Evolutionary conservation across 2,113 vertebrate genomes (phyloP), one percentile per base, ranked within the genome.

Genomic region (Epinephelus lanceolatus): DNA sequence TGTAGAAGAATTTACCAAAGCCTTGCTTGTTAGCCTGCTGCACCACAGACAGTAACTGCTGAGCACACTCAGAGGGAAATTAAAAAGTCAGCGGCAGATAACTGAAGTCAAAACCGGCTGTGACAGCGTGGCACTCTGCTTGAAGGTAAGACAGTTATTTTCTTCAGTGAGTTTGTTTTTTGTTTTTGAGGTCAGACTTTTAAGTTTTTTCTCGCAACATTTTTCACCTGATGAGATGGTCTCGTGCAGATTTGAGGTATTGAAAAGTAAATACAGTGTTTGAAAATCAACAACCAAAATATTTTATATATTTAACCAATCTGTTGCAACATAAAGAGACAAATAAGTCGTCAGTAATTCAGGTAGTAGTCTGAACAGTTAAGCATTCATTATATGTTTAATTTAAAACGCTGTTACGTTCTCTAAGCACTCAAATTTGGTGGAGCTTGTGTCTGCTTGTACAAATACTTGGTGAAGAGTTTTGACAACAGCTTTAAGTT

Each of bases 1-100:
- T 18, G 11, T 68, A 30, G 6, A 94, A 92, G 93, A 95, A 94
- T 95, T 87, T 94, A 75, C 61, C 92, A 89, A 67, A 85, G 84
- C 12, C 67, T 55, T 87, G 86, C 85, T 86, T 82, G 80, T 63
- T 52, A 25, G 42, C 27, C 74, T 55, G 51, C 45, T n/a, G 45
- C 49, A 76, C 21, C 25, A 0, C 67, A 61, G 69, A 42, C 53
- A 70, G n/a, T 37, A 19, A 21, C 21, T 3, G 13, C 52, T 52
- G 53, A 51, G 67, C 70, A 4, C 51, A 51, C 30, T 37, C 40
- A 0, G 25, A 51, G 86, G 13, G 62, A 51, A 76, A 59, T 57
- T 15, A 61, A 27, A 56, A 60, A 60, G 40, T 55, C 60, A 0
- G 52, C 5, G 0, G 56, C 27, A 53, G 65, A 40, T 52, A 23